phyloP scores from a whole-genome alignment of 2,888 invertebrate species.

The Bruchidius siliquastri region DNA sequence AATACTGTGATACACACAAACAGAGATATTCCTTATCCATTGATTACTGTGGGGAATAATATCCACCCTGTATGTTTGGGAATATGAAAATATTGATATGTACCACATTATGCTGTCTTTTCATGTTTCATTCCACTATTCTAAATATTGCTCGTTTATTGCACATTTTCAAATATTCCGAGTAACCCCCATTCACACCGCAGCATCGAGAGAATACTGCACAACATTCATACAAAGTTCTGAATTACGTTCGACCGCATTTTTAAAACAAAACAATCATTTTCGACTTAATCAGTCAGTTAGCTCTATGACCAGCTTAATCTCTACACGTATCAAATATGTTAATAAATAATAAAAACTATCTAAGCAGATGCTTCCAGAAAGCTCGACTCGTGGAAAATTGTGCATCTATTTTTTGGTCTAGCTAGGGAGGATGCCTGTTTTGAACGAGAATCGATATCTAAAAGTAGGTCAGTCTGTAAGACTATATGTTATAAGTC shows the following conservation, averaged over 20 bases:
- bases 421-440: neutral
- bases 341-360: slow-evolving; percentile 22
- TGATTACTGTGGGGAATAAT: no score
- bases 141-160: neutral
- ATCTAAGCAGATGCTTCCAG: slow-evolving; percentile 14
- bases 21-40: no score
- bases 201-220: neutral
- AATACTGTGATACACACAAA: no score
- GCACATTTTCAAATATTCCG: neutral
- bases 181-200: neutral
- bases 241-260: neutral
- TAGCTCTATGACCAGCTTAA: slow-evolving; percentile 16
- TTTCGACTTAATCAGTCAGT: slow-evolving; percentile 14
- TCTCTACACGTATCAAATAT: slow-evolving; percentile 3
- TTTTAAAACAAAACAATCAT: neutral
- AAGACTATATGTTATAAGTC: no score
- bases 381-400: slow-evolving; percentile 14
- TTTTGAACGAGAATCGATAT: no score
- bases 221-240: neutral
- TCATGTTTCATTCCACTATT: neutral
- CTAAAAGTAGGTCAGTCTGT: no score
- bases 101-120: neutral
- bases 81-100: neutral
- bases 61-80: neutral
- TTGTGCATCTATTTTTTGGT: slow-evolving; percentile 5